These are phyloP conservation scores for Priocnemis perturbator DNA, from an alignment of 2,888 invertebrate genomes.

Conservation along the genomic window DNA sequence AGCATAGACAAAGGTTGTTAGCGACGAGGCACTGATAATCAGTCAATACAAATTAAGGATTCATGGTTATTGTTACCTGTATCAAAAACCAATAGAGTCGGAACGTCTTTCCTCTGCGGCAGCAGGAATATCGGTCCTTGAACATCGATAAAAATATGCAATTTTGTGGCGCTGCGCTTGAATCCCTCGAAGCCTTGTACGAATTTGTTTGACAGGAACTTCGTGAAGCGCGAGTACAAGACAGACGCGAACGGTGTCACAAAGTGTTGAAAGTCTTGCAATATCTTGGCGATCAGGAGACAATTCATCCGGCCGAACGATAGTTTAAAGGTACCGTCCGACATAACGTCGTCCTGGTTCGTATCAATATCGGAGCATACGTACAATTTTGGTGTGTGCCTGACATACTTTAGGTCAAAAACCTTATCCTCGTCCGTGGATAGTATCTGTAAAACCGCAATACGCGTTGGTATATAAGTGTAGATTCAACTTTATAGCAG, in stretches of 20 bases:
- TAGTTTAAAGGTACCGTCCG: constrained; percentile 84
- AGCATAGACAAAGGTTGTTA: constrained; percentile 5
- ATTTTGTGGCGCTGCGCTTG: constrained; percentile 76
- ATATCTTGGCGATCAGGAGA: constrained; percentile 81
- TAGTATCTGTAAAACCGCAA: constrained; percentile 78
- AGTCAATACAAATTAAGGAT: background rate
- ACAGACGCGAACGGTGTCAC: constrained; percentile 76
- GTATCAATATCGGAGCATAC: constrained; percentile 75
- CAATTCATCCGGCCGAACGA: constrained; percentile 84
- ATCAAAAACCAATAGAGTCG: constrained; percentile 86
- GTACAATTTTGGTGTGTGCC: constrained; percentile 80
- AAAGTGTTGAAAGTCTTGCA: constrained; percentile 80
- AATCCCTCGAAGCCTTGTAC: constrained; percentile 75
- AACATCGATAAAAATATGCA: constrained; percentile 82
- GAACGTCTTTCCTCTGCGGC: constrained; percentile 88
- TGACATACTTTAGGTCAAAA: constrained; percentile 86
- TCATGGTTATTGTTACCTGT: constrained; percentile 76
- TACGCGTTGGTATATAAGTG: constrained; percentile 1
- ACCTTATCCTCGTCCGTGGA: constrained; percentile 89
- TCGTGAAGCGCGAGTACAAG: constrained; percentile 42
- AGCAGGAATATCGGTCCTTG: constrained; percentile 86
- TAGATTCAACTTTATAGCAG: too few relatives aligned
- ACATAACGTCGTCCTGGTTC: constrained; percentile 77
- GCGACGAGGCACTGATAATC: background rate
- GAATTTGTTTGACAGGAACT: constrained; percentile 48